Conservation (phyloP, 2,888 invertebrate genomes). For the Perithous albicinctus region DNA sequence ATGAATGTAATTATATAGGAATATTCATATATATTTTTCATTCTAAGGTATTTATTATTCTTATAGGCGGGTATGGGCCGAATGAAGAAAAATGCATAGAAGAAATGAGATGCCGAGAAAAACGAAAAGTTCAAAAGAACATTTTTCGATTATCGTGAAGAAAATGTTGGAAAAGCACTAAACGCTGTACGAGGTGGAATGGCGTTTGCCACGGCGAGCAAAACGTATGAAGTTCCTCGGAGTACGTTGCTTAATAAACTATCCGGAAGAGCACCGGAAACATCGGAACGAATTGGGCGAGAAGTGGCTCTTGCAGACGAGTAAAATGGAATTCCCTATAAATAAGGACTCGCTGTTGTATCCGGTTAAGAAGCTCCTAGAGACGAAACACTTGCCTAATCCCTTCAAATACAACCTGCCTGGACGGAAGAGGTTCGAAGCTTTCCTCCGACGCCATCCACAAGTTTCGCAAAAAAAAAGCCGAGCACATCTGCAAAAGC, state of each 20-base stretch:
- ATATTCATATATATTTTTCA: too few species aligned
- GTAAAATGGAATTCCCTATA: slow-evolving; percentile 69
- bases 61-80: slow-evolving; percentile 19
- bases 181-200: too few species aligned
- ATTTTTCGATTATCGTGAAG: neutral
- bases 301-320: slow-evolving; percentile 65
- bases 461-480: too few species aligned
- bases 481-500: too few species aligned
- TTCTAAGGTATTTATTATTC: slow-evolving; percentile 34
- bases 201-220: too few species aligned
- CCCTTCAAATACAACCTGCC: slow-evolving; percentile 61
- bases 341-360: slow-evolving; percentile 64
- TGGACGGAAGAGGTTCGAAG: slow-evolving; percentile 60
- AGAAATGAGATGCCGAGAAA: slow-evolving; percentile 6
- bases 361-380: slow-evolving; percentile 68
- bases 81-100: slow-evolving; percentile 4
- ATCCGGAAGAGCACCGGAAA: slow-evolving; percentile 42
- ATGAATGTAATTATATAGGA: too few species aligned
- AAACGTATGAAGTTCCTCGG: too few species aligned
- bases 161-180: too few species aligned
- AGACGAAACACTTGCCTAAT: slow-evolving; percentile 57
- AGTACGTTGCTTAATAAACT: slow-evolving; percentile 54
- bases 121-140: slow-evolving; percentile 38
- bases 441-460: too few species aligned
- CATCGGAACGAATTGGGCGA: slow-evolving; percentile 60